A percentile compares a stretch with the other conserved stretches of the same genome.
phyloP scores from a whole-genome alignment of 53 echinoderm and acorn worm species.

The Hippasteria phrygiana region DNA sequence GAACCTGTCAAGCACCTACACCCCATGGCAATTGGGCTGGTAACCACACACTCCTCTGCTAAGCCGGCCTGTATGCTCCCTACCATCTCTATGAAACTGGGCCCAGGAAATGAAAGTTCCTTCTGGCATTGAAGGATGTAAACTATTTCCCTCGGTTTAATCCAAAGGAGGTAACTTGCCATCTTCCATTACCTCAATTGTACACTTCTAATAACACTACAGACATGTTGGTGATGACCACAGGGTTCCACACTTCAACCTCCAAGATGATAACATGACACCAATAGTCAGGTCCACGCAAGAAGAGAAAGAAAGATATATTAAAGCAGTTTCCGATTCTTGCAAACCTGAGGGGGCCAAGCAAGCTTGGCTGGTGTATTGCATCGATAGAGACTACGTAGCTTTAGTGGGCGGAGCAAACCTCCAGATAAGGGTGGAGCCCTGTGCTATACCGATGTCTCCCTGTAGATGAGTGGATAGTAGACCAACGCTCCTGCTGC shows the following conservation, averaged over 20 bases:
- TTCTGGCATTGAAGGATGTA: no score
- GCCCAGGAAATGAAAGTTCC: no score
- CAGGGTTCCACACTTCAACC: not conserved
- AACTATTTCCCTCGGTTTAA: no score
- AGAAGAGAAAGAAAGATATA: not conserved
- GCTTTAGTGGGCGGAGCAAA: not conserved
- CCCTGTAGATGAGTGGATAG: slow-evolving; percentile 71
- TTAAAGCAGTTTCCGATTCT: not conserved
- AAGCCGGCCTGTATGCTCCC: no score
- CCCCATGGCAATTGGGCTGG: no score
- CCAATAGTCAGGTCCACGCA: not conserved
- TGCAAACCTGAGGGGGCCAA: not conserved
- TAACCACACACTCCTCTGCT: no score
- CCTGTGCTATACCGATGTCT: slow-evolving; percentile 64
- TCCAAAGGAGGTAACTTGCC: no score
- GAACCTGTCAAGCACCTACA: no score
- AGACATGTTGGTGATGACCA: no score
- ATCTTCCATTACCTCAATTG: no score
- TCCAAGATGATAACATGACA: not conserved
- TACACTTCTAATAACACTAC: no score
- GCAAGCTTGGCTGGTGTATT: not conserved
- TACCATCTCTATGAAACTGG: no score
- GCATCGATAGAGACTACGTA: slow-evolving; percentile 13
- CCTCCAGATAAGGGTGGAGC: not conserved
- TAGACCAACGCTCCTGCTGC: slow-evolving; percentile 58